Conservation (phyloP, 2,888 invertebrate genomes). For the Apotomis betuletana region DNA sequence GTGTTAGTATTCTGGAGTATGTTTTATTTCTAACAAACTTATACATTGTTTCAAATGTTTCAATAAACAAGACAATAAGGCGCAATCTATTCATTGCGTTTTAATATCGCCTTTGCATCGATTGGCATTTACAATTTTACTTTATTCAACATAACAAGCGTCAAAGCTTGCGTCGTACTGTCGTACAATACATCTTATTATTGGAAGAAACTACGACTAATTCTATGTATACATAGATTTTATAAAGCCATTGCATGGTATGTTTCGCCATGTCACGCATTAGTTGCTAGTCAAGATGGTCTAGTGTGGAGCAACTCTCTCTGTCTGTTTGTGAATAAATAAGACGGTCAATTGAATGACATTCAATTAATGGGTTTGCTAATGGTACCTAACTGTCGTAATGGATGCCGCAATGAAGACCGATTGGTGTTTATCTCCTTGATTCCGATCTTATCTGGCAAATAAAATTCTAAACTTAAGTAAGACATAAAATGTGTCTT, state of each 20-base stretch:
- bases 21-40: too few relatives aligned
- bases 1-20: too few relatives aligned
- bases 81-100: too few relatives aligned
- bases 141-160: too few relatives aligned
- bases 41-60: too few relatives aligned
- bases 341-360: slow-evolving; percentile 29
- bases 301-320: slow-evolving; percentile 9
- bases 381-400: slow-evolving; percentile 4
- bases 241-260: slow-evolving; percentile 1
- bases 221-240: background rate
- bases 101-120: too few relatives aligned
- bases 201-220: background rate
- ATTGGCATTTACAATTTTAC: too few relatives aligned
- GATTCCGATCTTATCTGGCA: background rate
- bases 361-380: slow-evolving; percentile 20
- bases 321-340: slow-evolving; percentile 22
- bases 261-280: slow-evolving; percentile 12
- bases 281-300: slow-evolving; percentile 3
- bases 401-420: slow-evolving; percentile 8
- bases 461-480: background rate
- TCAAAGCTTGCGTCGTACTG: too few relatives aligned
- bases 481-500: too few relatives aligned
- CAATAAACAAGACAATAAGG: too few relatives aligned
- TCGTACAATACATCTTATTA: background rate
- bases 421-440: background rate